Evolutionary conservation across 1,140 invertebrate species (phyloP), one percentile per base, ranked within the genome.

Genomic region (Campoletis sonorensis): DNA sequence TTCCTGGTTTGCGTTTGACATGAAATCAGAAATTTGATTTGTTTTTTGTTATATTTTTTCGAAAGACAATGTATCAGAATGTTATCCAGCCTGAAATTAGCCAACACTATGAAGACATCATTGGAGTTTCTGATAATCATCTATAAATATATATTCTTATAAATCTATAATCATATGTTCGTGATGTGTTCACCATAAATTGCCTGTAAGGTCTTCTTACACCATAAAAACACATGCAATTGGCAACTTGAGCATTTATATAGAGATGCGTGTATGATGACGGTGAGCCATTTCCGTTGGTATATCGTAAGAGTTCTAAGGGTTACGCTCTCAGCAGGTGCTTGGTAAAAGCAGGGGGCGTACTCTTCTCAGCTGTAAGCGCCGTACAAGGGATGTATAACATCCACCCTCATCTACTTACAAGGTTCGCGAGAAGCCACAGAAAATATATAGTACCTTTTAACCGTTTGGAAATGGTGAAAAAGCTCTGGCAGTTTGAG

Each of bases 361-460:
- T 81, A 40, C 76, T 45, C 61, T 78, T 67, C 33, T 13, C 18
- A 71, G 79, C 67, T 78, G 76, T 78, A 45, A 78, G 54, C 58
- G 26, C 15, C 27, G 67, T 70, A 70, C 67, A 70, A 70, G 27
- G 73, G 73, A 15, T 51, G 27, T 51, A 27, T 76, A 76, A 54
- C 76, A 67, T 40, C 26, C 7, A 79, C 37, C 27, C 27, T 33
- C 64, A 67, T 67, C 30, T 16, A 26, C 54, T 40, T 72, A 18
- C 21, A 75, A 27, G 21, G 26, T 54, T 75, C 30, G 51, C 26
- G 26, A 37, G 33, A 30, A 72, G n/a, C 67, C 61, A 61, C 45
- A 64, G 70, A 71, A 58, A 80, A 73, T 77, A 83, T 83, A 80
- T 83, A 81, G 79, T 79, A 72, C 79, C 82, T 81, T 83, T 83